Evolutionary conservation across 2,888 invertebrate species (phyloP).

Genomic region (Eremobia ochroleuca): DNA sequence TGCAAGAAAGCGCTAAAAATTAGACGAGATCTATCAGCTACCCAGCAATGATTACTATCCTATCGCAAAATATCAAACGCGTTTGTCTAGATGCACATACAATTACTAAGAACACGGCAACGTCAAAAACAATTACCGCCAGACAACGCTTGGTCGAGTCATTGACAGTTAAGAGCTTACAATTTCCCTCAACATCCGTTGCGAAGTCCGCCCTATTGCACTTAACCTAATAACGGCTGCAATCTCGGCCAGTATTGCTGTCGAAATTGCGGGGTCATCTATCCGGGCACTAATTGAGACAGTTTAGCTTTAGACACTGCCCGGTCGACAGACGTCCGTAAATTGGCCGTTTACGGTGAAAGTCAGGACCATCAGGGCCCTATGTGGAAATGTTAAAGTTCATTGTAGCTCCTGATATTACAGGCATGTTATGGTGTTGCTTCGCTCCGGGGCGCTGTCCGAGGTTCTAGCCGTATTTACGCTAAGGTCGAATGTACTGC

Average conservation of each 20-base stretch:
- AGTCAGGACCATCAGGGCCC: slow-evolving; percentile 81
- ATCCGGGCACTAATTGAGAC: slow-evolving; percentile 90
- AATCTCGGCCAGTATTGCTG: slow-evolving; percentile 80
- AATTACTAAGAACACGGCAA: slow-evolving; percentile 53
- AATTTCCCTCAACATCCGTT: slow-evolving; percentile 75
- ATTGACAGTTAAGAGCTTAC: slow-evolving; percentile 67
- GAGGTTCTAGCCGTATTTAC: slow-evolving; percentile 70
- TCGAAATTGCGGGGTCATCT: slow-evolving; percentile 89
- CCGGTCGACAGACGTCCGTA: slow-evolving; percentile 86
- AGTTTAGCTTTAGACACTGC: slow-evolving; percentile 88
- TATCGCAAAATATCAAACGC: slow-evolving; percentile 35
- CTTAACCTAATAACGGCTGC: slow-evolving; percentile 84
- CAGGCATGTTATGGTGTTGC: slow-evolving; percentile 83
- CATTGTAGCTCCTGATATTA: slow-evolving; percentile 86
- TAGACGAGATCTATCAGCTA: neutral
- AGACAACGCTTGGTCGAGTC: slow-evolving; percentile 57
- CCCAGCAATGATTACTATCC: neutral
- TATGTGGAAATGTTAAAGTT: slow-evolving; percentile 89
- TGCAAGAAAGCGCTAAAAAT: slow-evolving; percentile 7
- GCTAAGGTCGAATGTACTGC: slow-evolving; percentile 65
- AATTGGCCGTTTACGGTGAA: slow-evolving; percentile 90
- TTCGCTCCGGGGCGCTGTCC: slow-evolving; percentile 82
- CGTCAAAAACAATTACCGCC: slow-evolving; percentile 68
- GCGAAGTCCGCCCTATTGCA: slow-evolving; percentile 76
- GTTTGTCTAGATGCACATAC: slow-evolving; percentile 44